Base-by-base conservation (phyloP, 2,888 invertebrate genomes). In the Coecobrya sp. region DNA sequence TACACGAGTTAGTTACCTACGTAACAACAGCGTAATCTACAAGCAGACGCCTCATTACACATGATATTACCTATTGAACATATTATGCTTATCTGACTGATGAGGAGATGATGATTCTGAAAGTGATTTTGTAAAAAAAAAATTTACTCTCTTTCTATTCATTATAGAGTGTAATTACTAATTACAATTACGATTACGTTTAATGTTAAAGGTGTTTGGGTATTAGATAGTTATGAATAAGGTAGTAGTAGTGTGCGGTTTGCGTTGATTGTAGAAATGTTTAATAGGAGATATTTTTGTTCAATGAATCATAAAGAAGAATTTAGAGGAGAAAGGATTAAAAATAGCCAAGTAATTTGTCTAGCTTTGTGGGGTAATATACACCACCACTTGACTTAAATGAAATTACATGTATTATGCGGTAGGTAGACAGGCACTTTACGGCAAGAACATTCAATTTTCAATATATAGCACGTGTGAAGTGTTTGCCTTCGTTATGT, bases 401-500 rank as follows among this genome's bases (percentile, higher is more conserved):
- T 70, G 30, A 30, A 30, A 30, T 79, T 16, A 79, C 19, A 19
- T 2, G 11, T 3, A 19, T 19, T 22, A 22, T 79, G 49, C 25
- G 49, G 76, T 79, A 79, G 76, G 76, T 79, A 25, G 36, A 3
- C 42, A 30, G 16, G 11, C 68, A 27, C 13, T 5, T 27, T 45
- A 45, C 27, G 0, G 13, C 19, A 4, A 36, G 19, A 59, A 59
- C 62, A 22, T 62, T 84, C 25, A 19, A 45, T 55, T 70, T 68
- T 25, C 62, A 68, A 86, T 86, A 86, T 86, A 86, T 86, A 86
- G 76, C 86, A 86, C 76, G 86, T 86, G 86, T 86, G 86, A 73
- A 86, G 27, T 86, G 36, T 76, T 86, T 86, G n/a, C 52, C 49
- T 84, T 7, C 16, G 16, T 73, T 36, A 52, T 7, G n/a, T n/a